Evolutionary conservation across 2,888 invertebrate genomes (phyloP).

Genomic region (Acanthococcus lagerstroemiae): DNA sequence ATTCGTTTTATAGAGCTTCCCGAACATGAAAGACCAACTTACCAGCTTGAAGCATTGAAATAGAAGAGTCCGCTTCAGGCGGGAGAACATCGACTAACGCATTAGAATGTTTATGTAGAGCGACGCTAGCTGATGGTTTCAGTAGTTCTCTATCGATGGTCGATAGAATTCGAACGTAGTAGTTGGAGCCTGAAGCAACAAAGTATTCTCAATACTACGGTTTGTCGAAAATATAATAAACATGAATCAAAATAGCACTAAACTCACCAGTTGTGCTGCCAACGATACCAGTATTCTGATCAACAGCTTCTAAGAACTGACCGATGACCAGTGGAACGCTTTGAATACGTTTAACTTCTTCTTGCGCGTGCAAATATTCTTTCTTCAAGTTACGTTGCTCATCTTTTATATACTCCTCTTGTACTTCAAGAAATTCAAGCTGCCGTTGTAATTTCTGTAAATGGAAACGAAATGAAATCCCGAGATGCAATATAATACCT

Average conservation of each 20-base stretch:
- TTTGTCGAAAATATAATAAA: no score
- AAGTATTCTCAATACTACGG: no score
- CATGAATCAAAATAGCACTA: no score
- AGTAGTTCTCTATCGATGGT: constrained; percentile 94
- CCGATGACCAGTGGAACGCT: constrained; percentile 98
- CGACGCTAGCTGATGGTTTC: constrained; percentile 96
- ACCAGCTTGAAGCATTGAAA: constrained; percentile 94
- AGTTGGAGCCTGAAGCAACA: constrained; percentile 74
- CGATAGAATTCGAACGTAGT: constrained; percentile 97
- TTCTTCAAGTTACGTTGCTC: constrained; percentile 97
- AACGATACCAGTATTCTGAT: constrained; percentile 98
- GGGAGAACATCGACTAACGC: constrained; percentile 98
- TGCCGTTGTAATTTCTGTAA: constrained; percentile 85
- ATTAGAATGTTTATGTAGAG: constrained; percentile 97
- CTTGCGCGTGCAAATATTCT: constrained; percentile 96
- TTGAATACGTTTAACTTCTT: constrained; percentile 96
- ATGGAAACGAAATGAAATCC: not conserved
- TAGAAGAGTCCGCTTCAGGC: constrained; percentile 97
- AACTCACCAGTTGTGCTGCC: constrained; percentile 85
- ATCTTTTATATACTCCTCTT: constrained; percentile 99
- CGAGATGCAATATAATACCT: no score
- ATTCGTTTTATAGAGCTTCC: no score
- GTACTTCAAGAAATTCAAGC: constrained; percentile 93
- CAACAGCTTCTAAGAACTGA: constrained; percentile 97
- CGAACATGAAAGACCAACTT: no score